phyloP scores from a whole-genome alignment of 2,797 vertebrate species.

The Macropus fuliginosus region DNA sequence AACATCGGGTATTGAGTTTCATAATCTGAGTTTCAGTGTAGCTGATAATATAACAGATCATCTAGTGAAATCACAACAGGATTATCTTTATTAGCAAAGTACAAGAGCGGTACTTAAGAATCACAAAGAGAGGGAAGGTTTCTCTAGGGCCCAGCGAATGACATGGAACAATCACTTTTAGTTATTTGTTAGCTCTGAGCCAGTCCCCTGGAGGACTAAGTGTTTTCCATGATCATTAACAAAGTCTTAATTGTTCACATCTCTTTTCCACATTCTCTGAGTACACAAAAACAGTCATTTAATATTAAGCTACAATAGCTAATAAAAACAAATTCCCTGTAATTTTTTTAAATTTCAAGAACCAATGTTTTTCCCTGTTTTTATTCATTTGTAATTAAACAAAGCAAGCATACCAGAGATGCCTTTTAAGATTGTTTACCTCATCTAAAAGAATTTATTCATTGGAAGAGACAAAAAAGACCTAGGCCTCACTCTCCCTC shows the following conservation, averaged over 20 bases:
- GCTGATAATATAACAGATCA: not conserved
- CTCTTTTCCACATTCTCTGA: not conserved
- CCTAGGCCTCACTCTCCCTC: not conserved
- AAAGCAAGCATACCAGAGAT: not conserved
- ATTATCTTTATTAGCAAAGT: constrained; percentile 51
- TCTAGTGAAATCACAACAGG: constrained; percentile 23
- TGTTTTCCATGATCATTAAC: not conserved
- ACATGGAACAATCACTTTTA: constrained; percentile 5
- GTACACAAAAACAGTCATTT: not conserved
- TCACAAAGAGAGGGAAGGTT: not conserved
- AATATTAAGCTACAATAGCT: not conserved
- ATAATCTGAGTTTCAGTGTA: constrained; percentile 32
- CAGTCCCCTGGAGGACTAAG: constrained; percentile 7
- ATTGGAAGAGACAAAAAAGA: not conserved
- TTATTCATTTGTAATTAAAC: constrained; percentile 1
- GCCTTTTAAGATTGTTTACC: not conserved
- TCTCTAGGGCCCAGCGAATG: not conserved
- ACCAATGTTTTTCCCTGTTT: not conserved
- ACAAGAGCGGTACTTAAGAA: constrained; percentile 27
- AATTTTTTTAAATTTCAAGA: constrained; percentile 19
- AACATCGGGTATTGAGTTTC: not conserved
- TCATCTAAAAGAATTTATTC: not conserved
- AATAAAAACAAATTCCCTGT: not conserved
- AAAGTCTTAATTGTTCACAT: constrained; percentile 14
- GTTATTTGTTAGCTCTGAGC: not conserved